Evolutionary conservation across 1,140 invertebrate species (phyloP).

Genomic region (Helicorthomorpha holstii): DNA sequence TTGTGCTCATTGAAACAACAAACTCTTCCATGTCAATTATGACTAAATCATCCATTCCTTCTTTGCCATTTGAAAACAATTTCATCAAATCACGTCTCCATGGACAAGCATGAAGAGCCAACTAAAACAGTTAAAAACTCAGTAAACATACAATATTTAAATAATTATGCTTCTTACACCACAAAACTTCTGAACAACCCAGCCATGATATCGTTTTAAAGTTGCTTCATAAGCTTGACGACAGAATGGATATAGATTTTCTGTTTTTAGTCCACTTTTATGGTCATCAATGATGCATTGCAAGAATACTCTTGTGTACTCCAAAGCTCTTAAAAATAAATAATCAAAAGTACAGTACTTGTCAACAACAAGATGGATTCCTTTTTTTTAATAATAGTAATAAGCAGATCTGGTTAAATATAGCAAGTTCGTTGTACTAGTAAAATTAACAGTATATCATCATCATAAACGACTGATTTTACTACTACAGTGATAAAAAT

Average conservation of each 20-base stretch:
- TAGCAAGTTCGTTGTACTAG: too few relatives aligned
- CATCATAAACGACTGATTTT: too few relatives aligned
- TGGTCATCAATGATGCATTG: constrained; percentile 34
- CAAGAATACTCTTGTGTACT: constrained; percentile 40
- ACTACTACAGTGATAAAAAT: too few relatives aligned
- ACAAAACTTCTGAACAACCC: constrained; percentile 45
- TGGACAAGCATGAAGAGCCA: constrained; percentile 1
- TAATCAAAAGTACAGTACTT: too few relatives aligned
- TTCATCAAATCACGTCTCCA: constrained; percentile 5
- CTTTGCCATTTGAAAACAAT: not conserved
- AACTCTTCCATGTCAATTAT: constrained; percentile 6
- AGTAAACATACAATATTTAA: not conserved
- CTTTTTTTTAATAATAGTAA: too few relatives aligned
- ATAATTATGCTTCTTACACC: constrained; percentile 27
- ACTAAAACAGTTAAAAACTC: not conserved
- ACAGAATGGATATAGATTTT: constrained; percentile 36
- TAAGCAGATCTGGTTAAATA: too few relatives aligned
- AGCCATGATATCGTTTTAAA: constrained; percentile 43
- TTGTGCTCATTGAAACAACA: not conserved
- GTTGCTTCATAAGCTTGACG: constrained; percentile 40
- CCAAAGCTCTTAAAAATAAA: constrained; percentile 31
- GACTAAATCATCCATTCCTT: constrained; percentile 4
- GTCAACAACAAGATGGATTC: too few relatives aligned
- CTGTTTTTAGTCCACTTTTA: constrained; percentile 25
- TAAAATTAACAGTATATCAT: too few relatives aligned